Conservation (phyloP, 2,888 invertebrate genomes). For the Drosophila mimetica region DNA sequence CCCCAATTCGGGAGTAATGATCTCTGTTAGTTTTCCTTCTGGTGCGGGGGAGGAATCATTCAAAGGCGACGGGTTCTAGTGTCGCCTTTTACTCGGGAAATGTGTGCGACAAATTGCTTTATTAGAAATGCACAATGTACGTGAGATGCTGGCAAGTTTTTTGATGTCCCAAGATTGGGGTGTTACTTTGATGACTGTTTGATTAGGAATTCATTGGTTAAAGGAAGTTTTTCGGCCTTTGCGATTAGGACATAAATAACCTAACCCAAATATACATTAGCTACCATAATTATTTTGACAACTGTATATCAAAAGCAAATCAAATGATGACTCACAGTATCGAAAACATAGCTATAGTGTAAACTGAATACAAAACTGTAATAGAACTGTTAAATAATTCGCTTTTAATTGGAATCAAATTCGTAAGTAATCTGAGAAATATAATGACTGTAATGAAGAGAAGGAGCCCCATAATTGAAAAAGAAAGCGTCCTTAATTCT, state of each 20-base stretch:
- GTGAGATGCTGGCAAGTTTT: conserved; percentile 11
- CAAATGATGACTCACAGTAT: too few relatives aligned
- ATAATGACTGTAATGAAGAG: not conserved
- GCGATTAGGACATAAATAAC: not conserved
- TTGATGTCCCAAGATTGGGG: conserved; percentile 7
- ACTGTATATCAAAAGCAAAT: too few relatives aligned
- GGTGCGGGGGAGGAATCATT: conserved; percentile 19
- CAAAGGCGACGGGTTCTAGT: not conserved
- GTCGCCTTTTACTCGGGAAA: conserved; percentile 20
- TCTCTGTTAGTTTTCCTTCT: conserved; percentile 23
- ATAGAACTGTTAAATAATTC: not conserved
- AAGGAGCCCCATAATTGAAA: not conserved
- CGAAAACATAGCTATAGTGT: not conserved
- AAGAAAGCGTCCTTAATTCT: not conserved
- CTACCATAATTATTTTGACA: too few relatives aligned
- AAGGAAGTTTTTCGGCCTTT: not conserved
- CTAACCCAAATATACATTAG: too few relatives aligned
- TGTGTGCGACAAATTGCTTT: conserved; percentile 51
- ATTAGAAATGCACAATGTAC: conserved; percentile 21
- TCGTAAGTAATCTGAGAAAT: not conserved
- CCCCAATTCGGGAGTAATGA: conserved; percentile 49
- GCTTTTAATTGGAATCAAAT: conserved; percentile 21
- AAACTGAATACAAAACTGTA: not conserved
- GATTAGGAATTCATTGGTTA: conserved; percentile 14
- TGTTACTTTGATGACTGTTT: not conserved